These are phyloP conservation scores for Baryphthengus martii DNA, from an alignment of 2,113 vertebrate species.

Conservation along the genomic window DNA sequence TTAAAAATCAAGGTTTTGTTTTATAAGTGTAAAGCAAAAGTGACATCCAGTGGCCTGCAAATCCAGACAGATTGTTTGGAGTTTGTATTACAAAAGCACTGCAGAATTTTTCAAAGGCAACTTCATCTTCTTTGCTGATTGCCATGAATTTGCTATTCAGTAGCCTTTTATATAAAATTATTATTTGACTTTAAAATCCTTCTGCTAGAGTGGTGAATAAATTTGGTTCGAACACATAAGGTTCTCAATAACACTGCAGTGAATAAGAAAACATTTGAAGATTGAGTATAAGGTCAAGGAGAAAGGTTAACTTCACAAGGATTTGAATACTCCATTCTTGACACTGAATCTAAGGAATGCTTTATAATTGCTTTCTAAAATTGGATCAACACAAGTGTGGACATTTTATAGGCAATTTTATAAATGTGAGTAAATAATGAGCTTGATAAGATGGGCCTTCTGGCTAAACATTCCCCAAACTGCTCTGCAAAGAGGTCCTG, in stretches of 20 bases:
- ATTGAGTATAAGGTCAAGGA: not conserved
- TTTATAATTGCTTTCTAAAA: not conserved
- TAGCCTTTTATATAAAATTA: not conserved
- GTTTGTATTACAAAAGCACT: not conserved
- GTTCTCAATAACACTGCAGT: not conserved
- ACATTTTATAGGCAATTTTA: not conserved
- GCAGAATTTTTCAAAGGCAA: not conserved
- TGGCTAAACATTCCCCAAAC: not conserved
- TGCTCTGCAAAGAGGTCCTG: not conserved
- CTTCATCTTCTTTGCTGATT: not conserved
- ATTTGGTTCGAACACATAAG: not conserved
- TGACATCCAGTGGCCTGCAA: slow-evolving; percentile 13
- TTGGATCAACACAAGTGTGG: not conserved
- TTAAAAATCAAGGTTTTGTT: not conserved
- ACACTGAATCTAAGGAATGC: not conserved
- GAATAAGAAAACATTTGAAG: not conserved
- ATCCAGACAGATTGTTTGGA: not conserved
- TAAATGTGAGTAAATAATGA: not conserved
- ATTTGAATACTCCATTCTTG: not conserved
- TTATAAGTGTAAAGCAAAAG: not conserved
- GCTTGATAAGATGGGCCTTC: not conserved
- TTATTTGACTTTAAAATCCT: not conserved
- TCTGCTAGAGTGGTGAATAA: not conserved
- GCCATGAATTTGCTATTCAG: not conserved
- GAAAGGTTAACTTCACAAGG: not conserved